Percentiles rank a stretch among this genome's conserved stretches.
Evolutionary conservation across 2,797 vertebrate genomes (phyloP).

Genomic region (Carduelis carduelis): DNA sequence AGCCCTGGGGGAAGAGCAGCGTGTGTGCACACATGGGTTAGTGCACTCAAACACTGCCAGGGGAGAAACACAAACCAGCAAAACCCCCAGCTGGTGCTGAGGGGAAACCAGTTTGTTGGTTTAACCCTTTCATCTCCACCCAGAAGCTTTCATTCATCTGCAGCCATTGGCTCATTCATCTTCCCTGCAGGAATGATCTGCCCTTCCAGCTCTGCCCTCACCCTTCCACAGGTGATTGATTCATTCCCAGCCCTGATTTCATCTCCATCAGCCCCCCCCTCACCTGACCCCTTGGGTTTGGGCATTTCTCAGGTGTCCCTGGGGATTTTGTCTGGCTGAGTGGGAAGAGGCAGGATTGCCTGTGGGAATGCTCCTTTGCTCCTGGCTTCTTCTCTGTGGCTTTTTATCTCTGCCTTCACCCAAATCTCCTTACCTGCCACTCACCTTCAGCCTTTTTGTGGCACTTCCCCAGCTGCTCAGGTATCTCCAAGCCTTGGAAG

Average conservation of each 20-base stretch:
- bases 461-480: neutral
- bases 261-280: neutral
- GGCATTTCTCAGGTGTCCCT: neutral
- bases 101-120: rapidly evolving
- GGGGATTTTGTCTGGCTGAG: neutral
- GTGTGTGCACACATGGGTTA: neutral
- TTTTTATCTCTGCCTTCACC: neutral
- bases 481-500: neutral
- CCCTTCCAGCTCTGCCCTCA: neutral
- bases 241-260: neutral
- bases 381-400: neutral
- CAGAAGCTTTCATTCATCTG: rapidly evolving
- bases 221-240: neutral
- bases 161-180: neutral
- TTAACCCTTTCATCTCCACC: neutral
- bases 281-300: rapidly evolving
- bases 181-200: neutral
- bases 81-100: neutral
- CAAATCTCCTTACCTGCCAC: neutral
- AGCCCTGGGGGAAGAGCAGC: neutral
- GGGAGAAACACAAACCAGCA: neutral
- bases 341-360: neutral
- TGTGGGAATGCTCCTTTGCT: neutral
- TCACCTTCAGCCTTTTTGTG: neutral
- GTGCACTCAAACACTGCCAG: neutral